These are phyloP conservation scores for Drosophila monieri DNA, from an alignment of 2,888 invertebrate species.

Conservation along the genomic window DNA sequence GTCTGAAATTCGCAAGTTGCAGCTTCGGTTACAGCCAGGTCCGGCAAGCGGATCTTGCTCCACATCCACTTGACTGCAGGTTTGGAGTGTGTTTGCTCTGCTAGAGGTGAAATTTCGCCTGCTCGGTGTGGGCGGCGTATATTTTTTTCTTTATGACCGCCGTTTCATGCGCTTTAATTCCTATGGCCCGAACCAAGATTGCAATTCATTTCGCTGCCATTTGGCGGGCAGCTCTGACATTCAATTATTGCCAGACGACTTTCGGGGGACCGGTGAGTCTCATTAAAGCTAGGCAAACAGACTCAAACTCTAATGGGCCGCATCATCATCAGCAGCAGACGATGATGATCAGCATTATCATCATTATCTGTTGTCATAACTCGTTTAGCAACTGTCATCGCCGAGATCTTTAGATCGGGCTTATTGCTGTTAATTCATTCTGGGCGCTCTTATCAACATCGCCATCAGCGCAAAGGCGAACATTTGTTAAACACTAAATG, in stretches of 20 bases:
- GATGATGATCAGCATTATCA: constrained; percentile 28
- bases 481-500: constrained; percentile 81
- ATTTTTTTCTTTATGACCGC: constrained; percentile 52
- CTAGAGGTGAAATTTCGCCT: constrained; percentile 68
- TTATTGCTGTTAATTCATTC: constrained; percentile 67
- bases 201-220: constrained; percentile 54
- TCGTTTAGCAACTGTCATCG: constrained; percentile 38
- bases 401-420: constrained; percentile 40
- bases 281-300: constrained; percentile 46
- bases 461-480: constrained; percentile 72
- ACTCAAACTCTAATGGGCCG: constrained; percentile 14
- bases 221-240: constrained; percentile 30
- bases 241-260: constrained; percentile 21
- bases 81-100: constrained; percentile 54
- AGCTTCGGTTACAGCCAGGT: constrained; percentile 25
- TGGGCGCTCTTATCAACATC: constrained; percentile 71
- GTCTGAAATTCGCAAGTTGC: constrained; percentile 32
- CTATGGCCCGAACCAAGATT: constrained; percentile 31
- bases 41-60: constrained; percentile 66
- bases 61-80: constrained; percentile 56
- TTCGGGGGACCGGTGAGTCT: constrained; percentile 14
- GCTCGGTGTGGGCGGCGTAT: constrained; percentile 56
- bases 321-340: constrained; percentile 18
- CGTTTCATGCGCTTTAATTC: constrained; percentile 44
- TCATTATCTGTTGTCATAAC: constrained; percentile 48